Conservation (phyloP, 2,113 vertebrate genomes). For the Cromileptes altivelis region DNA sequence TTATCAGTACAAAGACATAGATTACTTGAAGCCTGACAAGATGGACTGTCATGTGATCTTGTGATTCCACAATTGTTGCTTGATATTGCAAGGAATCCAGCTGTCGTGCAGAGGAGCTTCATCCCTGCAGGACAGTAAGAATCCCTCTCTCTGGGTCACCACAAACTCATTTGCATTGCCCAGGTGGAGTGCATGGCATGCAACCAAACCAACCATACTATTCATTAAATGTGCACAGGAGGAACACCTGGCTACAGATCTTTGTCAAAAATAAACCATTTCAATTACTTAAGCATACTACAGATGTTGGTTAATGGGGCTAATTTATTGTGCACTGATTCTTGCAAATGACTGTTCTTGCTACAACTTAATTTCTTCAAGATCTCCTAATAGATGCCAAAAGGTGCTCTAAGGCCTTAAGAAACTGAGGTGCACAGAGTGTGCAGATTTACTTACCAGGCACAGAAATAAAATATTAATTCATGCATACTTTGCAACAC, state of each 20-base stretch:
- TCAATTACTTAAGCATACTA: not conserved
- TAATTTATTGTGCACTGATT: constrained; percentile 2
- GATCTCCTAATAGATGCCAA: constrained; percentile 2
- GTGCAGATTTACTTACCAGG: not conserved
- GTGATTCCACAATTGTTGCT: too few species aligned
- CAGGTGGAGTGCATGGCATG: not conserved
- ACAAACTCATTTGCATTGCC: not conserved
- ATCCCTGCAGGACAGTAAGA: not conserved
- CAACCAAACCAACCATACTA: not conserved
- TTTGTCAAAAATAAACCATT: constrained; percentile 1
- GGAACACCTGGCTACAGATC: not conserved
- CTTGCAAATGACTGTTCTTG: not conserved
- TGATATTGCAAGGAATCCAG: too few species aligned
- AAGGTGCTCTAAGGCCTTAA: not conserved
- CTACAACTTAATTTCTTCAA: constrained; percentile 4
- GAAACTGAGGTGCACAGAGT: not conserved
- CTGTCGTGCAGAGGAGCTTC: too few species aligned
- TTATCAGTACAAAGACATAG: too few species aligned
- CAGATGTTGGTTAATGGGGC: not conserved
- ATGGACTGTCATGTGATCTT: too few species aligned
- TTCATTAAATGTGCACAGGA: not conserved
- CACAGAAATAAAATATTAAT: too few species aligned
- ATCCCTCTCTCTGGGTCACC: not conserved
- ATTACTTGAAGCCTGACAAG: too few species aligned
- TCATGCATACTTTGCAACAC: not conserved